Percentiles rank a stretch among this genome's conserved stretches.
Conservation (phyloP, 1,140 invertebrate species). For the Olivierus martensii region DNA sequence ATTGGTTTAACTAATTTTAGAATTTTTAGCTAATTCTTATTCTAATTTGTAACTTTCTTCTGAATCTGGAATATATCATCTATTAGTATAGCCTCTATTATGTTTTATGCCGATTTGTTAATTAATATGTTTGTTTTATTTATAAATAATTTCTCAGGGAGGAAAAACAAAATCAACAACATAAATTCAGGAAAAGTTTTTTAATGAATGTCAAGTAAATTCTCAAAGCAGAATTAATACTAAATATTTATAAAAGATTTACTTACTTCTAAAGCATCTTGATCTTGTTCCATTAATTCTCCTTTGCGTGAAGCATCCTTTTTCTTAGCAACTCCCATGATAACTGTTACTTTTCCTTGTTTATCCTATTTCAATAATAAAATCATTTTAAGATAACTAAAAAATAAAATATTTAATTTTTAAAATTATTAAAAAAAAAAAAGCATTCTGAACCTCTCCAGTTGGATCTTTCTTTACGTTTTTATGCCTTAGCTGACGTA, state of each 20-base stretch:
- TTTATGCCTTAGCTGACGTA: constrained; percentile 43
- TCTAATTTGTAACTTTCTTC: no score
- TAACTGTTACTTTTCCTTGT: constrained; percentile 31
- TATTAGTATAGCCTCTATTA: no score
- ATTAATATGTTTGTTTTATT: no score
- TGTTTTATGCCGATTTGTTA: no score
- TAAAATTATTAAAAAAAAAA: background rate
- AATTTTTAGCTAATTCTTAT: no score
- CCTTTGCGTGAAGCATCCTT: constrained; percentile 62
- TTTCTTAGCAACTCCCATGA: constrained; percentile 82
- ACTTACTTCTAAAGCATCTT: constrained; percentile 69
- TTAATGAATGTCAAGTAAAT: constrained; percentile 2
- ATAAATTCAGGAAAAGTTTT: background rate
- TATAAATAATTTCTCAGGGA: no score
- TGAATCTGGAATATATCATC: no score
- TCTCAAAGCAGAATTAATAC: background rate
- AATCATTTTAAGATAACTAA: background rate
- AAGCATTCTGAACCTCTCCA: constrained; percentile 8
- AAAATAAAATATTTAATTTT: background rate
- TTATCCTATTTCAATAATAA: constrained; percentile 9
- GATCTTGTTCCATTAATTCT: constrained; percentile 93
- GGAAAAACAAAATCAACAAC: no score
- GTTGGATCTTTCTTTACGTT: constrained; percentile 15
- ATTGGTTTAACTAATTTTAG: no score
- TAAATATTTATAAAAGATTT: background rate